Base-by-base conservation (phyloP, 2,888 invertebrate species). In the Ectobius pallidus region DNA sequence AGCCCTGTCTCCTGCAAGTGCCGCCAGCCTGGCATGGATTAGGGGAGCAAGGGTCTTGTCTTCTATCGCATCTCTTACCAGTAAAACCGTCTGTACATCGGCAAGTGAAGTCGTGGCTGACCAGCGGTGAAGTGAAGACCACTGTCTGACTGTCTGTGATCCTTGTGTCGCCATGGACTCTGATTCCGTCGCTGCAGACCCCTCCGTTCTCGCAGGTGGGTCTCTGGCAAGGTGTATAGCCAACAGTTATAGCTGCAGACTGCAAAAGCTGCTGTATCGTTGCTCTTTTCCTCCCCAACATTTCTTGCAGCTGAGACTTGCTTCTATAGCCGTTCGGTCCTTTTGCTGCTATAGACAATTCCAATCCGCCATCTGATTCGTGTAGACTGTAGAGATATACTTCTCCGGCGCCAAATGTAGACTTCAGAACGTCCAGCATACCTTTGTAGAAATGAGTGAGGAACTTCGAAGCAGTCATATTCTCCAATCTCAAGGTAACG, bases 11-110 rank as follows among this genome's bases (percentile, higher is more conserved):
- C 63, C 93, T 88, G 80, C 97, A 98, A 77, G 91, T 91, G 0
- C 93, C 95, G 74, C 93, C 93, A 78, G 89, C 88, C 77, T 90
- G 88, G 81, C 98, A 98, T 3, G 96, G 97, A 81, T 92, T 95
- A 1, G 95, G 94, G 27, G 91, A 87, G 80, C 96, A 96, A 0
- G 97, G 97, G 84, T 96, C 95, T 84, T 95, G 94, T 7, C 94
- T 87, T 79, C 91, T 91, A 79, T 94, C 93, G 82, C 96, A 96
- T 74, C 90, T 89, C 1, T 86, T 86, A 0, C 96, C 96, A 16
- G 91, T 92, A 80, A 93, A 96, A 55, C 95, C 94, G 75, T 93
- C 92, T 0, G 90, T 88, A 80, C 96, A 96, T 76, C 90, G 89
- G 81, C 96, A 96, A 2, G 85, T 86, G 81, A 91, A 92, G 76